Evolutionary conservation across 2,888 invertebrate genomes (phyloP).

Genomic region (Lottia scabra): DNA sequence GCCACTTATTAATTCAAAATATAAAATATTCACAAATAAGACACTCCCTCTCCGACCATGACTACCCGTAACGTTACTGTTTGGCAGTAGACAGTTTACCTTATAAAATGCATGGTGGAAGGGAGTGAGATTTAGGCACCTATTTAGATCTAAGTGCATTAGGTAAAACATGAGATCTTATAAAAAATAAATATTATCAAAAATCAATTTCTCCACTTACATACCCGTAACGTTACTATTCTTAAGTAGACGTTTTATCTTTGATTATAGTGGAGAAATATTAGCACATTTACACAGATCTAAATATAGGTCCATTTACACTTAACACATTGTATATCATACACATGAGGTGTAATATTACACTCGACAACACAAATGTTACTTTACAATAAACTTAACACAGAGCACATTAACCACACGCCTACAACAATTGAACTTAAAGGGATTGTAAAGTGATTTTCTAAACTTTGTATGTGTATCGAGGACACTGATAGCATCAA

Average conservation of each 20-base stretch:
- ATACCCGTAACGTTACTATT: not conserved
- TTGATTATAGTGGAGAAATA: not conserved
- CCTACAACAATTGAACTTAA: too few relatives aligned
- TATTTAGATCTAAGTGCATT: not conserved
- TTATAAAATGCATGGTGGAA: not conserved
- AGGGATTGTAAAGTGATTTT: too few relatives aligned
- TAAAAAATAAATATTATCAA: not conserved
- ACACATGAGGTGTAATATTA: too few relatives aligned
- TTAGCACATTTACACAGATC: not conserved
- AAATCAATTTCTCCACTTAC: not conserved
- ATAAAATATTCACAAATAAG: not conserved
- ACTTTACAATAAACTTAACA: too few relatives aligned
- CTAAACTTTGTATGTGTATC: too few relatives aligned
- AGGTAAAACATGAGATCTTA: not conserved
- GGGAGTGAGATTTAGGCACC: not conserved
- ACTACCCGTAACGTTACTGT: constrained; percentile 7
- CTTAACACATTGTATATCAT: too few relatives aligned
- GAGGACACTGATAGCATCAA: too few relatives aligned
- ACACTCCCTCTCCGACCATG: not conserved
- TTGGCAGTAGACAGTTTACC: constrained; percentile 3
- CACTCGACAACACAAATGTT: too few relatives aligned
- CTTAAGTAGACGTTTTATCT: not conserved
- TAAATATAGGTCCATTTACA: not conserved
- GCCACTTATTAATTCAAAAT: not conserved
- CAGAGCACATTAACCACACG: too few relatives aligned